phyloP scores from a whole-genome alignment of 2,888 invertebrate species.

The Baronia brevicornis region DNA sequence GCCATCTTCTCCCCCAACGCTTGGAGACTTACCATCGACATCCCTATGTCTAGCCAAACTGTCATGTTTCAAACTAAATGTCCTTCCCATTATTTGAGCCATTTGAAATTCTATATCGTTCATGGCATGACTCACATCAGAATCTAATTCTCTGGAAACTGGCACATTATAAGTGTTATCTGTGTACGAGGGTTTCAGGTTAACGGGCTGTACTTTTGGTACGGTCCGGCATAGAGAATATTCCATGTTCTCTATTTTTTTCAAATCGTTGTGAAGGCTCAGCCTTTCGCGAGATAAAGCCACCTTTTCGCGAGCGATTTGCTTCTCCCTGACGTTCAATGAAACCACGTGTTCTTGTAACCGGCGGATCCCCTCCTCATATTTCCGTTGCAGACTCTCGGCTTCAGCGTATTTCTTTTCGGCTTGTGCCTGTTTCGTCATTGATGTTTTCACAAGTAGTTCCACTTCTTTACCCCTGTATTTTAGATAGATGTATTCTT shows the following conservation, averaged over 20 bases:
- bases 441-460: conserved; percentile 69
- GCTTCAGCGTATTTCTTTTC: conserved; percentile 74
- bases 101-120: conserved; percentile 58
- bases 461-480: conserved; percentile 61
- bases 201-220: conserved; percentile 35
- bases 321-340: conserved; percentile 73
- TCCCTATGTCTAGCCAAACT: conserved; percentile 16
- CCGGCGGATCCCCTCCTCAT: conserved; percentile 73
- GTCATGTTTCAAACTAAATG: conserved; percentile 21
- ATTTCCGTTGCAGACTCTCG: conserved; percentile 68
- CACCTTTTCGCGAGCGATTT: conserved; percentile 77
- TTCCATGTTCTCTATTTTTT: conserved; percentile 56
- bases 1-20: conserved; percentile 29
- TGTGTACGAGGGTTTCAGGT: conserved; percentile 36
- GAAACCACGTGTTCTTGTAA: conserved; percentile 75
- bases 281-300: conserved; percentile 75
- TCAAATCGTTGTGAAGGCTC: conserved; percentile 69
- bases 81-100: conserved; percentile 49
- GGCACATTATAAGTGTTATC: conserved; percentile 39
- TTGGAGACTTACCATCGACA: conserved; percentile 24
- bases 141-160: conserved; percentile 45
- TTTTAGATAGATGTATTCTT: too few relatives aligned
- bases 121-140: conserved; percentile 40
- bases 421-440: conserved; percentile 76
- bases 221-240: conserved; percentile 59